A percentile compares a stretch with the other conserved stretches of the same genome.
These are phyloP conservation scores for Perca fluviatilis DNA, from an alignment of 2,113 vertebrate species.

Conservation along the genomic window DNA sequence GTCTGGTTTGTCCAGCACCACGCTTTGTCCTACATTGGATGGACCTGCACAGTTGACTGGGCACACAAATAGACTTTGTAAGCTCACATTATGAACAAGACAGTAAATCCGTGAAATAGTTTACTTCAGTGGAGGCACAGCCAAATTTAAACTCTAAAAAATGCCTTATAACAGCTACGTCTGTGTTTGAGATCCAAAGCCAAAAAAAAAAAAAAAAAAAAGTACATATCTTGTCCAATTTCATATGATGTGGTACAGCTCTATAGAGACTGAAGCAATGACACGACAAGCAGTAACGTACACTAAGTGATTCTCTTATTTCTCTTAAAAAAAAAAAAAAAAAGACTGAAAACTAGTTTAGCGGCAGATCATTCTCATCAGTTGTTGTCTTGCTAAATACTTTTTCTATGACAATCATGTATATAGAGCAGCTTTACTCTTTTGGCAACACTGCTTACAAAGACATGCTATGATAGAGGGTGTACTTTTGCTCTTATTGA, in stretches of 20 bases:
- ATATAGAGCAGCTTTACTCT: background rate
- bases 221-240: constrained; percentile 11
- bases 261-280: background rate
- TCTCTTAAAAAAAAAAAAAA: background rate
- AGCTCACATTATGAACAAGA: constrained; percentile 62
- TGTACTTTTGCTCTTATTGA: background rate
- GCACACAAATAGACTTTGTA: constrained; percentile 71
- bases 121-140: constrained; percentile 36
- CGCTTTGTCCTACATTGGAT: constrained; percentile 66
- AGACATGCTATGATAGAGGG: background rate
- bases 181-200: background rate
- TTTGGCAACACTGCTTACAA: background rate
- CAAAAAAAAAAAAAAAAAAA: constrained; percentile 12
- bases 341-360: constrained; percentile 9
- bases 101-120: constrained; percentile 59
- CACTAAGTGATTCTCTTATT: background rate
- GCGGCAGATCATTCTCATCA: background rate
- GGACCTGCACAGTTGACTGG: constrained; percentile 65
- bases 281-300: constrained; percentile 13
- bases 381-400: constrained; percentile 19
- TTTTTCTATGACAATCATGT: background rate
- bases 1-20: constrained; percentile 66
- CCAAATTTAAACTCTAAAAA: constrained; percentile 33
- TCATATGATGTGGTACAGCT: constrained; percentile 1
- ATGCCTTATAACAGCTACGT: background rate